Conservation (phyloP, 1,140 invertebrate species). For the Plutomurus gul region DNA sequence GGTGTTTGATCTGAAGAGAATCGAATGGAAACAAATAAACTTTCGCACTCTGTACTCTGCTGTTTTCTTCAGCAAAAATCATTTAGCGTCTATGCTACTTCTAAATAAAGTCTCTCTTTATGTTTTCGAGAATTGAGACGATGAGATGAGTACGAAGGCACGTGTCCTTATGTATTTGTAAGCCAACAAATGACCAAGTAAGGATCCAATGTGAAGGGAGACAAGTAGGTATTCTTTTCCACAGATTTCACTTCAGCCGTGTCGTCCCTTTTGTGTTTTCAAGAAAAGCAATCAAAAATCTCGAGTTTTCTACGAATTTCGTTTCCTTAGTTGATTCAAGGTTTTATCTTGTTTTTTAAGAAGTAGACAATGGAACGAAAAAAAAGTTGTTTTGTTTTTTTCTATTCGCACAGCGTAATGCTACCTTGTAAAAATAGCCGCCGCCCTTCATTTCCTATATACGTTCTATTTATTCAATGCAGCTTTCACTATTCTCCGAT, state of each 20-base stretch:
- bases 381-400: neutral
- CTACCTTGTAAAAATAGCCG: no score
- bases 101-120: neutral
- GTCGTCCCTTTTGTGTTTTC: neutral
- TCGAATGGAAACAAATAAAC: slow-evolving; percentile 27
- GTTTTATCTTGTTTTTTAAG: neutral
- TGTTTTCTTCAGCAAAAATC: neutral
- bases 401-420: no score
- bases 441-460: no score
- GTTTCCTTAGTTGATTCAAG: neutral
- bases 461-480: no score
- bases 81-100: neutral
- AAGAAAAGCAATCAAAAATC: neutral
- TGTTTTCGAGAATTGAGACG: neutral
- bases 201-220: no score
- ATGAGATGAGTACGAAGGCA: neutral
- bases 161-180: neutral
- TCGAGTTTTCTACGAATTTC: neutral
- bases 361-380: neutral
- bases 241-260: neutral
- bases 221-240: no score
- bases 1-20: neutral
- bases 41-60: slow-evolving; percentile 1
- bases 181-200: no score
- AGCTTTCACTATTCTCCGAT: no score